Conservation (phyloP, 1,140 invertebrate species). For the Pachypeltis micranthus region DNA sequence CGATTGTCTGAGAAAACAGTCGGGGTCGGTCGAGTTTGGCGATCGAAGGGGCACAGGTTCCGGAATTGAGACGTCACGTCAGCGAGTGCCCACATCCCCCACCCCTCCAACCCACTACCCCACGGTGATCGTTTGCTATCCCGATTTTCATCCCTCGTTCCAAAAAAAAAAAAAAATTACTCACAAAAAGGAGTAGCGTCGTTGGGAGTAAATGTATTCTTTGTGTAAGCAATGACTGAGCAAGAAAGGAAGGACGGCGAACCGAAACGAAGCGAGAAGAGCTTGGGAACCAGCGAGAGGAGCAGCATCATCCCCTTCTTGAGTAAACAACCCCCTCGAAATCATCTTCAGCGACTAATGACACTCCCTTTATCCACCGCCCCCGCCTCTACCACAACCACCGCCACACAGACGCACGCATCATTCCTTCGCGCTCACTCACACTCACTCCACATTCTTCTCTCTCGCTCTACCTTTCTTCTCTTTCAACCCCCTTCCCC, state of each 20-base stretch:
- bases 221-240: slow-evolving; percentile 18
- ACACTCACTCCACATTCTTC: slow-evolving; percentile 4
- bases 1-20: not conserved
- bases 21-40: not conserved
- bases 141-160: too few species aligned
- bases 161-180: too few species aligned
- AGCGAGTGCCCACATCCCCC: not conserved
- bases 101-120: too few species aligned
- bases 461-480: too few species aligned
- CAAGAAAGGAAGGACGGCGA: too few species aligned
- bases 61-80: slow-evolving; percentile 12
- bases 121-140: too few species aligned
- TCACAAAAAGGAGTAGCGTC: slow-evolving; percentile 6
- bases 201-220: slow-evolving; percentile 15
- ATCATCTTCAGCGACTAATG: slow-evolving; percentile 14
- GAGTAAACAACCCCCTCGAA: slow-evolving; percentile 14
- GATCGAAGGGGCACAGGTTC: too few species aligned
- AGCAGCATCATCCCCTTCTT: slow-evolving; percentile 9
- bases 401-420: not conserved
- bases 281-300: too few species aligned
- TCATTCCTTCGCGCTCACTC: not conserved
- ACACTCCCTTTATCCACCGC: too few species aligned
- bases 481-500: too few species aligned
- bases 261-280: too few species aligned
- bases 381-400: too few species aligned